Evolutionary conservation across 2,113 vertebrate genomes (phyloP).

Genomic region (Myrmecophaga tridactyla): DNA sequence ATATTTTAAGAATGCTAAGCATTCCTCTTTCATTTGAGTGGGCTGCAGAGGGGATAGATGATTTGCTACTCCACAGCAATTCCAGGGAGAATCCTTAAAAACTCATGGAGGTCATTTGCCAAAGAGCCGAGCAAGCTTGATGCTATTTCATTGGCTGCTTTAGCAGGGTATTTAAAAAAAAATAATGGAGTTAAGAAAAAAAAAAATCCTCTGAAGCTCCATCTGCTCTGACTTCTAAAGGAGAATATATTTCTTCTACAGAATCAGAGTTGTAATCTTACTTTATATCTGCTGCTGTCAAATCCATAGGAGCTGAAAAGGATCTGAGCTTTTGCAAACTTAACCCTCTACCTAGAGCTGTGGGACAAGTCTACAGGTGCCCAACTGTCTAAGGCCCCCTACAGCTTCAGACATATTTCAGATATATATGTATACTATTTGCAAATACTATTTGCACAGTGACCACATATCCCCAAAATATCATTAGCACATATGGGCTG

Average conservation of each 20-base stretch:
- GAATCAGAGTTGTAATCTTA: not conserved
- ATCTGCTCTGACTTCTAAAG: not conserved
- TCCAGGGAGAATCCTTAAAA: not conserved
- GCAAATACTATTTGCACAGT: not conserved
- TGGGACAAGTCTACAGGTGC: not conserved
- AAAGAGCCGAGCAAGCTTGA: not conserved
- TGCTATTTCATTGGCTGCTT: not conserved
- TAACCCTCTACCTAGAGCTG: not conserved
- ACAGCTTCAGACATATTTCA: not conserved
- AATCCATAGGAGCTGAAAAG: not conserved
- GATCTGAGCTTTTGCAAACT: not conserved
- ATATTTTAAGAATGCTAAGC: not conserved
- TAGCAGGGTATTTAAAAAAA: too few species aligned
- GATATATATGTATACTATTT: not conserved
- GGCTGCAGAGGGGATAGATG: not conserved
- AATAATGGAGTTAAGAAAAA: not conserved
- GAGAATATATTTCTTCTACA: not conserved
- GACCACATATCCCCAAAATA: not conserved
- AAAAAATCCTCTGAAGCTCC: not conserved
- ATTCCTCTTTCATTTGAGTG: not conserved
- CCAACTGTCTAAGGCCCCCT: not conserved
- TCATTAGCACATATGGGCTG: not conserved
- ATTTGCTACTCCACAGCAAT: not conserved
- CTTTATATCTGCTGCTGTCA: not conserved
- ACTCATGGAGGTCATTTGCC: not conserved